Conservation (phyloP, 2,113 vertebrate genomes). For the Nesogale talazaci region DNA sequence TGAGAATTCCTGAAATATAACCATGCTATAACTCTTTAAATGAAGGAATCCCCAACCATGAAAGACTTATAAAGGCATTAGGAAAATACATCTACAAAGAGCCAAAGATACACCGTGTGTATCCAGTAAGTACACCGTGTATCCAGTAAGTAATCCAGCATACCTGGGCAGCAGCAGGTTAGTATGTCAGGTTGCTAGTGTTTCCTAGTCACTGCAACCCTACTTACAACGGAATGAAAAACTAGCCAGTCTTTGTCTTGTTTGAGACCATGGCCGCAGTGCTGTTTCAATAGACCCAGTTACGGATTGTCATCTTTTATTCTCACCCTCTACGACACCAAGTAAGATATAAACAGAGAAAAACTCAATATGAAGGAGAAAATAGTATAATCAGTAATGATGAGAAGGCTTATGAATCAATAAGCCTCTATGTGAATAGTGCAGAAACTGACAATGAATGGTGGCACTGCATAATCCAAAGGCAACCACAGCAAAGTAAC, state of each 20-base stretch:
- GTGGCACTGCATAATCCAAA: not conserved
- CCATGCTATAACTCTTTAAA: constrained; percentile 25
- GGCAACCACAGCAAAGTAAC: not conserved
- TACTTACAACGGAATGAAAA: too few relatives aligned
- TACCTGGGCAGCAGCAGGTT: not conserved
- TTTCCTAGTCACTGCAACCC: too few relatives aligned
- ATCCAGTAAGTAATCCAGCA: not conserved
- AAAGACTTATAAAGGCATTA: not conserved
- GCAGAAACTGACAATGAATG: not conserved
- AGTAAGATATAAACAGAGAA: not conserved
- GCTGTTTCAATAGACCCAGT: too few relatives aligned
- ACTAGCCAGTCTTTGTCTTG: too few relatives aligned
- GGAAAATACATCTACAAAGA: not conserved
- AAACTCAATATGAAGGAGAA: constrained; percentile 23
- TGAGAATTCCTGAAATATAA: not conserved
- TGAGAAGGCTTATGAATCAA: not conserved
- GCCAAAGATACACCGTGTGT: too few relatives aligned
- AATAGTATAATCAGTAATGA: not conserved
- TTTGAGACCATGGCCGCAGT: too few relatives aligned
- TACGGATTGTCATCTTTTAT: too few relatives aligned
- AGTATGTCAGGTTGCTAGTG: not conserved
- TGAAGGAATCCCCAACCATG: not conserved
- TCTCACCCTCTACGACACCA: too few relatives aligned
- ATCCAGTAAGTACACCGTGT: too few relatives aligned
- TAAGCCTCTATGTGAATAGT: not conserved